Percentiles rank a stretch among this genome's conserved stretches.
Evolutionary conservation across 1,140 invertebrate species (phyloP).

Genomic region (Meteorus sp.): DNA sequence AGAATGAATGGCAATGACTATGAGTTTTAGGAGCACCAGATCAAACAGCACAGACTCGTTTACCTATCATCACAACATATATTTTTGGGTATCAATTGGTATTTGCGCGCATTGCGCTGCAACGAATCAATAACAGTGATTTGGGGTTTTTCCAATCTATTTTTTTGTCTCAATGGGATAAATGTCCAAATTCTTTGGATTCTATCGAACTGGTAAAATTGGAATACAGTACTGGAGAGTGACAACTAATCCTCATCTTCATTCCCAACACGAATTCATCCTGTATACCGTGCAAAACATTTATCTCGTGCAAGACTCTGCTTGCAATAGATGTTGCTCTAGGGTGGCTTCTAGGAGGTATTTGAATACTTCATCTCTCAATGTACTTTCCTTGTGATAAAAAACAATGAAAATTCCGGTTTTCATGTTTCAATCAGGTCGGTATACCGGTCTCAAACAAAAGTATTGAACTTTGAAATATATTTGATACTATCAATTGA

Average conservation of each 20-base stretch:
- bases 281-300: not conserved
- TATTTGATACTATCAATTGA: not conserved
- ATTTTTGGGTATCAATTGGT: not conserved
- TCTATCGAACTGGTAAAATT: not conserved
- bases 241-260: constrained; percentile 25
- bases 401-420: too few species aligned
- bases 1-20: constrained; percentile 11
- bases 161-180: too few species aligned
- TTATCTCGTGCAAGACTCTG: too few species aligned
- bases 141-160: too few species aligned
- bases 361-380: too few species aligned
- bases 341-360: too few species aligned
- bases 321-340: too few species aligned
- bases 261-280: constrained; percentile 23
- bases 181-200: too few species aligned
- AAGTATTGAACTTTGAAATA: not conserved
- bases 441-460: too few species aligned
- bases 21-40: constrained; percentile 15
- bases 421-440: too few species aligned
- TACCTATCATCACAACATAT: not conserved
- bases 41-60: not conserved
- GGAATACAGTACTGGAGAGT: not conserved
- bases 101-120: constrained; percentile 28
- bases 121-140: too few species aligned
- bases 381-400: not conserved